Evolutionary conservation across 2,888 invertebrate genomes (phyloP).

Genomic region (Drosophila incognita): DNA sequence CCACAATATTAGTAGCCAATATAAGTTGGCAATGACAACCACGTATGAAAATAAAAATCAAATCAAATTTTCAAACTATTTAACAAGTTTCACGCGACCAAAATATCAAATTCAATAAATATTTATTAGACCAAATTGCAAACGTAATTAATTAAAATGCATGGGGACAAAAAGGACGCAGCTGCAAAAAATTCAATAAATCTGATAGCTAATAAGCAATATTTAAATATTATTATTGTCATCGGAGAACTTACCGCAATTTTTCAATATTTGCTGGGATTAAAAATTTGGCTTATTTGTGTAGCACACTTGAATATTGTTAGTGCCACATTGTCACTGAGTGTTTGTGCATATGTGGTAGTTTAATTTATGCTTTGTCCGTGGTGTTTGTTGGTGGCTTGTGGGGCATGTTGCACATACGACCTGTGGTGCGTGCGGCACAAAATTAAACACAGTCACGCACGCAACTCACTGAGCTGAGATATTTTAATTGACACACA

Average conservation of each 20-base stretch:
- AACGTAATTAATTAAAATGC: constrained; percentile 72
- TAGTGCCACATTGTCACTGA: not conserved
- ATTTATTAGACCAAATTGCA: constrained; percentile 48
- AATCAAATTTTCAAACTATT: constrained; percentile 61
- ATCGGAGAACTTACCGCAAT: constrained; percentile 44
- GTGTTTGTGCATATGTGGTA: constrained; percentile 8
- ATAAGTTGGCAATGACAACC: constrained; percentile 23
- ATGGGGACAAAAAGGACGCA: constrained; percentile 27
- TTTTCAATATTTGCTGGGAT: constrained; percentile 14
- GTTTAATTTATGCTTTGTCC: constrained; percentile 11
- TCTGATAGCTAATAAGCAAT: constrained; percentile 26
- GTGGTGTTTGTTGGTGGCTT: constrained; percentile 6
- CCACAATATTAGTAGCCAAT: not conserved
- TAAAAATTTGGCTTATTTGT: constrained; percentile 6
- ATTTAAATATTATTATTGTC: constrained; percentile 28
- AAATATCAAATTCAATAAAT: constrained; percentile 27
- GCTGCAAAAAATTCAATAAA: constrained; percentile 18
- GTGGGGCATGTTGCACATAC: constrained; percentile 45
- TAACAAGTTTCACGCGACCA: constrained; percentile 45
- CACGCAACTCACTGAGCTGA: constrained; percentile 69
- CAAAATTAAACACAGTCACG: constrained; percentile 70
- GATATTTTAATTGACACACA: constrained; percentile 76
- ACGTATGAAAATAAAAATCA: constrained; percentile 6
- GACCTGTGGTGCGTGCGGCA: constrained; percentile 46
- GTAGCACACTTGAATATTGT: not conserved